These are phyloP conservation scores for Myioborus melanocephalus DNA, from an alignment of 2,797 vertebrate species.

Conservation along the genomic window DNA sequence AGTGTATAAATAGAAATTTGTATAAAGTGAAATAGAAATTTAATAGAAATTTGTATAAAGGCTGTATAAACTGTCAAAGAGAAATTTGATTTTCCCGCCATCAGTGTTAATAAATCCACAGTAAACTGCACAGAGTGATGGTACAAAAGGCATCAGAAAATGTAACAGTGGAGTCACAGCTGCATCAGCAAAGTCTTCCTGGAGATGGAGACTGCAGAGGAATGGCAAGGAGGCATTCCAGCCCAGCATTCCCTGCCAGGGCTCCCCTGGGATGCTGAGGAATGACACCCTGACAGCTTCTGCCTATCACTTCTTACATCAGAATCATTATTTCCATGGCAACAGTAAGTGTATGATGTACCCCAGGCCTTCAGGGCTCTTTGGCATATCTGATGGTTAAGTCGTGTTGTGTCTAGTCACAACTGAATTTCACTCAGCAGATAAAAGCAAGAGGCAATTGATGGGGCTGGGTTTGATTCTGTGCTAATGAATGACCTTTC, in stretches of 20 bases:
- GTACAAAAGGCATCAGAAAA: neutral
- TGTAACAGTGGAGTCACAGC: neutral
- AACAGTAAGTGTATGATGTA: neutral
- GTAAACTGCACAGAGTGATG: neutral
- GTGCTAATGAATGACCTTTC: neutral
- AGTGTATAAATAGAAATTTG: neutral
- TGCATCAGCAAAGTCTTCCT: neutral
- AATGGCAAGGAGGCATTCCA: neutral
- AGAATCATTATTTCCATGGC: slow-evolving; percentile 31
- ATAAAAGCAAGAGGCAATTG: slow-evolving; percentile 11
- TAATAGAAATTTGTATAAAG: no score
- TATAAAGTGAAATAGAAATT: no score
- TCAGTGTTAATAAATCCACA: neutral
- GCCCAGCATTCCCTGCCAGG: neutral
- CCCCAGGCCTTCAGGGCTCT: neutral
- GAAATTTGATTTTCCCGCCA: neutral
- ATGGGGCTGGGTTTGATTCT: neutral
- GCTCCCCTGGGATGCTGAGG: neutral
- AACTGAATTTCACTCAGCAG: slow-evolving; percentile 9
- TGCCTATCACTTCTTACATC: slow-evolving; percentile 21
- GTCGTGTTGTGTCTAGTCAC: neutral
- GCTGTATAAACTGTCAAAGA: neutral
- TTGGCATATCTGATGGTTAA: neutral
- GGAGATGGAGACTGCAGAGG: neutral
- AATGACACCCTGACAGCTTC: neutral